Evolutionary conservation across 2,797 vertebrate genomes (phyloP).

Genomic region (Megaceryle alcyon): DNA sequence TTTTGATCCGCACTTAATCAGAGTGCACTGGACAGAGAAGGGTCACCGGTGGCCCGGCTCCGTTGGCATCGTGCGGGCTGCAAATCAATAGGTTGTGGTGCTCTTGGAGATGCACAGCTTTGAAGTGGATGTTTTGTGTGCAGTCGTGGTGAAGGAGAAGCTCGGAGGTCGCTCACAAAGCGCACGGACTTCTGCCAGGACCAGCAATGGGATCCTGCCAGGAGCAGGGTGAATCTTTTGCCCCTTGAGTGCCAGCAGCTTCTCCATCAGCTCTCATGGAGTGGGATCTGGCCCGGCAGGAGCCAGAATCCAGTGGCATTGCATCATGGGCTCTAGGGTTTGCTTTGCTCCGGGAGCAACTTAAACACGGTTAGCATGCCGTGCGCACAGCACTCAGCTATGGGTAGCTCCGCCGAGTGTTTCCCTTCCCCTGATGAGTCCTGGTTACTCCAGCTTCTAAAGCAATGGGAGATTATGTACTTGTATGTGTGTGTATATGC

Average conservation of each 20-base stretch:
- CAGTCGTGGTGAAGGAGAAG: not conserved
- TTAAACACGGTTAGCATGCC: fast-evolving
- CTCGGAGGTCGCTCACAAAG: not conserved
- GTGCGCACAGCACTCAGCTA: not conserved
- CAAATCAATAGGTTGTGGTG: not conserved
- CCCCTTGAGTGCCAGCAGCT: not conserved
- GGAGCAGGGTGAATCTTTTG: not conserved
- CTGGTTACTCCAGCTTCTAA: not conserved
- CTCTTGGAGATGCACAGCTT: not conserved
- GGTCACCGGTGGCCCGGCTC: not conserved
- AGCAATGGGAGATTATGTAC: not conserved
- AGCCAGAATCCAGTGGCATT: not conserved
- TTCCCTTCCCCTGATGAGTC: not conserved
- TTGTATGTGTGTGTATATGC: not conserved
- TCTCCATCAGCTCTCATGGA: not conserved
- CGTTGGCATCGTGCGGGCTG: fast-evolving
- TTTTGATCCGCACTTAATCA: slow-evolving; percentile 62
- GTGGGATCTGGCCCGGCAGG: not conserved
- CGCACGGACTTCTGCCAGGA: fast-evolving
- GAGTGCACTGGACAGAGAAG: not conserved
- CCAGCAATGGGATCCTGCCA: not conserved
- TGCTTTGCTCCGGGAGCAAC: not conserved
- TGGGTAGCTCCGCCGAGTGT: not conserved
- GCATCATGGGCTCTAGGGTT: not conserved
- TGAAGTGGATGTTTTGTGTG: not conserved